Conservation (phyloP, 2,113 vertebrate genomes). For the Pterocles orientalis region DNA sequence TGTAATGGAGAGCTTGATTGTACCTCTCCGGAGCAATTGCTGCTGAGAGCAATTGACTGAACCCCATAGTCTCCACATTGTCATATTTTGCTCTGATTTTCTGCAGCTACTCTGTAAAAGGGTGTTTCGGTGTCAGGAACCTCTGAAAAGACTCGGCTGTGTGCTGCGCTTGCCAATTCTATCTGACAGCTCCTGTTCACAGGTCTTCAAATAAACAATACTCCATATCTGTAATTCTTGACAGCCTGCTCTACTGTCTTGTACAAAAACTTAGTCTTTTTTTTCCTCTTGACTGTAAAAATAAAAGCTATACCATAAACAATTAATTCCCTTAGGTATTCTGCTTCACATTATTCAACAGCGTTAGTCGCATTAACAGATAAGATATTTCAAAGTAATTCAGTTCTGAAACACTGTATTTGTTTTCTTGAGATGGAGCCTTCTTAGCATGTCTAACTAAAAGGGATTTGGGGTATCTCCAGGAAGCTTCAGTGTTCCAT, state of each 20-base stretch:
- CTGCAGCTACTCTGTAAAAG: background rate
- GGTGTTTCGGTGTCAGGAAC: background rate
- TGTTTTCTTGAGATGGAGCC: background rate
- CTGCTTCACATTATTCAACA: background rate
- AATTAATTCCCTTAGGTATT: background rate
- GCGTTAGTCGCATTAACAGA: background rate
- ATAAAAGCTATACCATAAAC: background rate
- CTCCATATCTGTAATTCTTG: background rate
- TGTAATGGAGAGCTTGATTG: background rate
- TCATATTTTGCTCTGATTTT: background rate
- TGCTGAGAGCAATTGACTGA: background rate
- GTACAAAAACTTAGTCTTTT: background rate
- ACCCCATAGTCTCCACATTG: background rate
- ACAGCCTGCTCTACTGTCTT: background rate
- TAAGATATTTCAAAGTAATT: background rate
- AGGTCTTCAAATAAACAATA: background rate
- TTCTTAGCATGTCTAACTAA: background rate
- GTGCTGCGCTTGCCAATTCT: background rate
- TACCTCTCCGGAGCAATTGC: background rate
- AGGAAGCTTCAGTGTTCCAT: background rate
- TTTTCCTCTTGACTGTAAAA: background rate
- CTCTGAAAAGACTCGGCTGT: background rate
- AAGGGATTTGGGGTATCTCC: background rate
- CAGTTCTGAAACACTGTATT: background rate
- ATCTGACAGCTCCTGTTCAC: conserved; percentile 2